phyloP scores from a whole-genome alignment of 2,113 vertebrate species.

The Procavia capensis region DNA sequence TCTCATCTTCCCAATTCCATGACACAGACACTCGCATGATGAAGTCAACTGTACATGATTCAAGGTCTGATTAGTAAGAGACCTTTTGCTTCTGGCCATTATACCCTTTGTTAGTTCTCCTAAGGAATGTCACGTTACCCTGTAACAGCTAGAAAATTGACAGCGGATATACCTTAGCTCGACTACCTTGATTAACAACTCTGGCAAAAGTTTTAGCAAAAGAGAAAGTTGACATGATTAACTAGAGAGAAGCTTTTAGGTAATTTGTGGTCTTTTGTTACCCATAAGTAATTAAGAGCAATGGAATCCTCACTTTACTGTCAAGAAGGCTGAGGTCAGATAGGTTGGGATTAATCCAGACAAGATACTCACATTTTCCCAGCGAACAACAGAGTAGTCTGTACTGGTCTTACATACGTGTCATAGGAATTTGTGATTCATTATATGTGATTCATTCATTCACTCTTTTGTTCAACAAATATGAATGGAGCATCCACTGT shows the following conservation, averaged over 20 bases:
- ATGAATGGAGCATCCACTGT: background rate
- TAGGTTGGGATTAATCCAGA: background rate
- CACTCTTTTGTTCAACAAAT: constrained; percentile 17
- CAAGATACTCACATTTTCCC: constrained; percentile 9
- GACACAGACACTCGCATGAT: background rate
- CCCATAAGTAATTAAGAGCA: background rate
- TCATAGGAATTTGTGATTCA: background rate
- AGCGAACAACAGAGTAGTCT: background rate
- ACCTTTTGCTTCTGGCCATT: background rate
- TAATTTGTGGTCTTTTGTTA: background rate
- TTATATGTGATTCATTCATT: background rate
- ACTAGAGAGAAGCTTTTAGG: background rate
- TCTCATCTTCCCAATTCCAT: background rate
- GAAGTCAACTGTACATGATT: background rate
- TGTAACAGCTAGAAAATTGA: background rate
- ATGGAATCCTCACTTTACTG: background rate
- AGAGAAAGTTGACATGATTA: constrained; percentile 26
- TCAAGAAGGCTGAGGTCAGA: background rate
- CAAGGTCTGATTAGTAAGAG: background rate
- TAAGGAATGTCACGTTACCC: background rate
- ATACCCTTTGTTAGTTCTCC: background rate
- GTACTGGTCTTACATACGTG: background rate
- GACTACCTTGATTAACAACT: background rate
- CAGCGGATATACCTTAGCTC: background rate
- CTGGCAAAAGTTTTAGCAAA: constrained; percentile 38